phyloP scores from a whole-genome alignment of 1,140 invertebrate species.

The Heliconius hermathena region DNA sequence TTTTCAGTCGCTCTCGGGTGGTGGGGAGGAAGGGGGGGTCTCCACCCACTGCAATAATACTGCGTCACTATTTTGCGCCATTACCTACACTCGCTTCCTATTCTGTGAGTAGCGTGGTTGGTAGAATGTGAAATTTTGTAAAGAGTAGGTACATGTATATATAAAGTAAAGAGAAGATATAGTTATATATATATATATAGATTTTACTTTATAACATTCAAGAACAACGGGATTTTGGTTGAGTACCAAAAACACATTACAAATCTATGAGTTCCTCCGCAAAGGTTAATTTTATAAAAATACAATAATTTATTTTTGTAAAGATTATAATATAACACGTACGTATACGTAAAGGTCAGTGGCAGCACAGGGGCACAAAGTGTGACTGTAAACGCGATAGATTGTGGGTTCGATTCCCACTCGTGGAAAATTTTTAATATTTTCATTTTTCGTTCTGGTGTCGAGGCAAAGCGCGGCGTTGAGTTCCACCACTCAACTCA shows the following conservation, averaged over 20 bases:
- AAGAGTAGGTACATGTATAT: background rate
- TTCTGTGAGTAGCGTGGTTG: constrained; percentile 75
- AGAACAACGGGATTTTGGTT: background rate
- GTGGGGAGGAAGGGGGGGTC: constrained; percentile 44
- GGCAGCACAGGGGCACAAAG: too few species aligned
- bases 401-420: too few species aligned
- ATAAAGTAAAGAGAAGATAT: too few species aligned
- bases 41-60: constrained; percentile 80
- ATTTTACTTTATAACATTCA: background rate
- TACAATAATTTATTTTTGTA: too few species aligned
- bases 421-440: too few species aligned
- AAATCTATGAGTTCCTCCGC: too few species aligned
- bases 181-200: constrained; percentile 1
- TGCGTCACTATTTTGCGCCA: constrained; percentile 82
- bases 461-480: too few species aligned
- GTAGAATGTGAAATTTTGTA: constrained; percentile 38
- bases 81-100: constrained; percentile 81
- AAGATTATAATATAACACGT: constrained; percentile 18
- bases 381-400: too few species aligned
- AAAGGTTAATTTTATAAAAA: too few species aligned
- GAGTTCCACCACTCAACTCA: too few species aligned
- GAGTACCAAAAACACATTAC: background rate
- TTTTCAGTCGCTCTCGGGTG: constrained; percentile 75
- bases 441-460: too few species aligned
- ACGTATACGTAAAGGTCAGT: constrained; percentile 17